Base-by-base conservation (phyloP, 2,888 invertebrate species). In the Pseudoips prasinana region DNA sequence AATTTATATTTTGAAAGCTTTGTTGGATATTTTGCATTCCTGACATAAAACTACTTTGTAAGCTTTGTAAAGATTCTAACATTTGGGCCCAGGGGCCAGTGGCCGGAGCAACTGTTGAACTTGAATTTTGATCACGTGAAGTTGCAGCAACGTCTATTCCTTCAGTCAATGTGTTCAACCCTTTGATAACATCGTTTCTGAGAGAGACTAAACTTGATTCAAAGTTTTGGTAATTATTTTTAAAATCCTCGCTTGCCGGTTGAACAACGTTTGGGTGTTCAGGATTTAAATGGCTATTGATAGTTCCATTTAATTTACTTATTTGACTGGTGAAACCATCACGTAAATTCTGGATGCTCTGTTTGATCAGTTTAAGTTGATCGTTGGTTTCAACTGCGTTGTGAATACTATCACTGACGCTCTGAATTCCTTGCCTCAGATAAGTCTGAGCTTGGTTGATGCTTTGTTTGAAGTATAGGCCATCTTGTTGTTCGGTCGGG, bases 271-370 rank as follows among this genome's bases (percentile, higher is more conserved):
- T 61, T 7, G 42, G 18, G 11, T 39, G 42, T 3, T 63, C 59
- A 2, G 66, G 54, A 7, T 56, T 59, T 20, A 73, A 56, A 42
- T 70, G 66, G 0, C 48, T 58, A 14, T 73, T 69, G 7, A 86
- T 47, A 0, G 77, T 74, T 10, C 58, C 50, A 33, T 81, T 77
- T 1, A 88, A 46, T 39, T 79, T 79, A 1, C 62, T 46, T 4
- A 87, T 66, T 52, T 86, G 74, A 6, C 44, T 48, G 1, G 57
- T 53, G 31, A 87, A 81, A 20, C 57, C 66, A 1, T 61, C 56
- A 38, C 70, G 77, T 10, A 87, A 51, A 8, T 58, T 57, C 26
- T 73, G 55, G 23, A 87, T 66, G 32, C 66, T 76, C 22, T 68
- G 43, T 42, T 77, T 73, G 22, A 85, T 54, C 4, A 48, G 39